Percentiles rank a stretch among this genome's conserved stretches.
phyloP scores from a whole-genome alignment of 2,888 invertebrate genomes.

The Acronicta leporina region DNA sequence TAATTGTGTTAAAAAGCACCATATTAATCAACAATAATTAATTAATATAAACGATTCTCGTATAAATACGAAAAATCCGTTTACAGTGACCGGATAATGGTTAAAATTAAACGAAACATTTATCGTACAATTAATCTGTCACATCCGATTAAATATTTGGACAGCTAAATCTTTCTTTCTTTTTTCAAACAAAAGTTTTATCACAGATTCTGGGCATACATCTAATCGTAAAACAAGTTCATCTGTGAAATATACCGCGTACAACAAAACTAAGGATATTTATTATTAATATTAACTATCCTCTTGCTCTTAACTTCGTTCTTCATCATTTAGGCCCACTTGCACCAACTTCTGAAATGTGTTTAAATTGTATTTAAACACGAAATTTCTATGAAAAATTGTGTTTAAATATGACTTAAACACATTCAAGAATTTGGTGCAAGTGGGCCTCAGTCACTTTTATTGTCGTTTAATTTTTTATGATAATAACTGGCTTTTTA shows the following conservation, averaged over 20 bases:
- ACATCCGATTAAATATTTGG: constrained; percentile 1
- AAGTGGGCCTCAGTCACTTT: no score
- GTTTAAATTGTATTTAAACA: no score
- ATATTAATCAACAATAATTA: neutral
- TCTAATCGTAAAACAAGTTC: constrained; percentile 29
- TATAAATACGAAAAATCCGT: no score
- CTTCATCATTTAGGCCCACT: neutral
- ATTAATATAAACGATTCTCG: no score
- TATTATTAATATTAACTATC: neutral
- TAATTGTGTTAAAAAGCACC: constrained; percentile 4
- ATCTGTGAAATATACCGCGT: constrained; percentile 16
- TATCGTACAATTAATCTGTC: constrained; percentile 4
- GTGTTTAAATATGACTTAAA: no score
- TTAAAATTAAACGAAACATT: no score
- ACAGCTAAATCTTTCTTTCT: neutral
- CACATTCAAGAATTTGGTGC: no score
- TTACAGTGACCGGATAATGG: no score
- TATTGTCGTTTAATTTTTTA: constrained; percentile 1
- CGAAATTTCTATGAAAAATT: no score
- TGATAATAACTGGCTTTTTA: neutral
- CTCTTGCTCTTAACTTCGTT: neutral
- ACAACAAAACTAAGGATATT: constrained; percentile 6
- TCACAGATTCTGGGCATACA: constrained; percentile 55
- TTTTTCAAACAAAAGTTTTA: constrained; percentile 35
- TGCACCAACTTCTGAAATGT: no score